These are phyloP conservation scores for Anguilla megastoma DNA, from an alignment of 2,797 vertebrate species.

Conservation along the genomic window DNA sequence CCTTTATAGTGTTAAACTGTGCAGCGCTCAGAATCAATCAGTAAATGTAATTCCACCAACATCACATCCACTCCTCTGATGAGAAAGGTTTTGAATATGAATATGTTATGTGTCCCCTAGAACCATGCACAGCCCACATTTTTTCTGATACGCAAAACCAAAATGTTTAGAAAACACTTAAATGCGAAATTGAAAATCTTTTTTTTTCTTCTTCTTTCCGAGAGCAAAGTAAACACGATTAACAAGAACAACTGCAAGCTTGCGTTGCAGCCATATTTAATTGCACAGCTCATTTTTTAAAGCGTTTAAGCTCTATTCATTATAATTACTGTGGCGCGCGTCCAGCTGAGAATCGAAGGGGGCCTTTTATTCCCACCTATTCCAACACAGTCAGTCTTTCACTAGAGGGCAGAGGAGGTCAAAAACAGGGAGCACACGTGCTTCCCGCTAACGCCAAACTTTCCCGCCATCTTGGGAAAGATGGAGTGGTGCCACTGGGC, in stretches of 20 bases:
- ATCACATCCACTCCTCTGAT: too few species aligned
- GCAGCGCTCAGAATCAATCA: background rate
- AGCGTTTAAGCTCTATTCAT: conserved; percentile 39
- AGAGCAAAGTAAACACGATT: conserved; percentile 31
- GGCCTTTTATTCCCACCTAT: conserved; percentile 23
- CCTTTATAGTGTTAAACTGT: background rate
- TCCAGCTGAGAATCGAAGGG: conserved; percentile 21
- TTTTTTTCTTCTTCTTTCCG: conserved; percentile 24
- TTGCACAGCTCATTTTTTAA: conserved; percentile 39
- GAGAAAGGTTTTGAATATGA: background rate
- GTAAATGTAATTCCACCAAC: too few species aligned
- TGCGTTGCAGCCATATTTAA: conserved; percentile 25
- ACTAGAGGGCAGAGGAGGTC: background rate
- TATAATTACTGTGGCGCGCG: conserved; percentile 32
- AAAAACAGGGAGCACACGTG: conserved; percentile 9
- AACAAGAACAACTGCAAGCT: conserved; percentile 34
- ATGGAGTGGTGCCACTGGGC: background rate
- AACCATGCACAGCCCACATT: background rate
- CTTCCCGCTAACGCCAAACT: background rate
- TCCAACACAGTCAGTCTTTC: conserved; percentile 30
- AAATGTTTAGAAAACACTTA: background rate
- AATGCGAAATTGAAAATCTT: background rate
- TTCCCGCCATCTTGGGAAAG: too few species aligned
- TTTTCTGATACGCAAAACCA: background rate
- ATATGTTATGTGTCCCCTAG: background rate